Evolutionary conservation across 2,113 vertebrate species (phyloP).

Genomic region (Chlorocebus sabaeus): DNA sequence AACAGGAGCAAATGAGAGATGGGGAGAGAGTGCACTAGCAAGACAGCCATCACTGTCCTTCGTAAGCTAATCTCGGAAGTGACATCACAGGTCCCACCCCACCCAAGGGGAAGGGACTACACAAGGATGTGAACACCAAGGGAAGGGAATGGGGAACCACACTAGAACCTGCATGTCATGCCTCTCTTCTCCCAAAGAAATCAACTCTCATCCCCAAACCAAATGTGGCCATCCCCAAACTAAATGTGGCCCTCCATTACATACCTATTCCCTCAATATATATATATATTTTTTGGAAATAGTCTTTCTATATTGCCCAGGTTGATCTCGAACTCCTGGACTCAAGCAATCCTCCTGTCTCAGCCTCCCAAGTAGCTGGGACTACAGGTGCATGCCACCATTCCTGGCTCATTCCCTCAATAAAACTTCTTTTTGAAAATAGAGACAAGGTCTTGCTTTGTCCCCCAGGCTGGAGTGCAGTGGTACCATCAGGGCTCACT

Average conservation of each 20-base stretch:
- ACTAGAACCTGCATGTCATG: background rate
- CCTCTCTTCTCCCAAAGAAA: background rate
- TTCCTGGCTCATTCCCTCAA: too few species aligned
- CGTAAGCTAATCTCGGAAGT: background rate
- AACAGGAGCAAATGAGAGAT: background rate
- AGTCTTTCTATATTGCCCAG: too few species aligned
- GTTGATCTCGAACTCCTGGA: too few species aligned
- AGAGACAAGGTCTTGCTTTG: too few species aligned
- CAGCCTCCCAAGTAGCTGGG: too few species aligned
- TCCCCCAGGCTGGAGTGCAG: too few species aligned
- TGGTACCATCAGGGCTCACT: too few species aligned
- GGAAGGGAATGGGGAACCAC: background rate
- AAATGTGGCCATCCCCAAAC: background rate
- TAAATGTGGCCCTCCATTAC: background rate
- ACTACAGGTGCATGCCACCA: too few species aligned
- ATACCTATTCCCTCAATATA: too few species aligned
- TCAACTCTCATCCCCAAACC: background rate
- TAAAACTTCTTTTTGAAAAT: too few species aligned
- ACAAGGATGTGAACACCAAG: background rate
- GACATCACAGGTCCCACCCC: background rate
- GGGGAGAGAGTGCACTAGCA: background rate
- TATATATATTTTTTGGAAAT: background rate
- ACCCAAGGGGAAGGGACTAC: too few species aligned
- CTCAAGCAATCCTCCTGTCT: too few species aligned
- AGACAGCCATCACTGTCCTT: rapidly evolving